Evolutionary conservation across 2,797 vertebrate genomes (phyloP), one percentile per base, ranked within the genome.

Genomic region (Cynodonichthys magdalenae): DNA sequence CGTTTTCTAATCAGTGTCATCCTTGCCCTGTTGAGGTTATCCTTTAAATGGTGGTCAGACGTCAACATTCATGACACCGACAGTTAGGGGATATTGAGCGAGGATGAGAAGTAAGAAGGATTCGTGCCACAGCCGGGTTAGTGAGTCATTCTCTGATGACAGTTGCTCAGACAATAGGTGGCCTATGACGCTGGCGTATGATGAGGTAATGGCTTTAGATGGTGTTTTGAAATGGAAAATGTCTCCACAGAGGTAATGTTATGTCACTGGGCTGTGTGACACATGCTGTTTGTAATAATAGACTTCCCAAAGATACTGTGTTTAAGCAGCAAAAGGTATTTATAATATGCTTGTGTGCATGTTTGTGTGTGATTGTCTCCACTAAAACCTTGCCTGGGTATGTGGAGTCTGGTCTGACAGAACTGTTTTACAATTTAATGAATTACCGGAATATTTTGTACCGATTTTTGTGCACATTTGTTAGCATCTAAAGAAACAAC

Each of bases 101-200:
- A 51, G 46, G 65, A 61, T 59, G 57, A 61, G 49, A 73, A 65
- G 12, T 50, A 64, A 59, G 61, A 69, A 77, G 71, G 66, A 79
- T 59, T 71, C 18, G 46, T 74, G 76, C 77, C 74, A 62, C 79
- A 81, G 79, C 72, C 54, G 15, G 61, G 54, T 58, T 45, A 52
- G 59, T 89, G 86, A 90, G 49, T 87, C 85, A 87, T 59, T 62
- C 69, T 80, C 74, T 53, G 55, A 12, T 74, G 53, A 69, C 67
- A 63, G 71, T 19, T 55, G 2, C 49, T 63, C 29, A 58, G 53
- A 77, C 81, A 79, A 66, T 72, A 73, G 65, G 71, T 63, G 64
- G 59, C 63, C 52, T 59, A 52, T 75, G 77, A 87, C 11, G 63
- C 66, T 48, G 68, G 47, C 77, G 67, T 78, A 79, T 82, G 74